Conservation (phyloP, 2,113 vertebrate species). For the Seriola rivoliana region DNA sequence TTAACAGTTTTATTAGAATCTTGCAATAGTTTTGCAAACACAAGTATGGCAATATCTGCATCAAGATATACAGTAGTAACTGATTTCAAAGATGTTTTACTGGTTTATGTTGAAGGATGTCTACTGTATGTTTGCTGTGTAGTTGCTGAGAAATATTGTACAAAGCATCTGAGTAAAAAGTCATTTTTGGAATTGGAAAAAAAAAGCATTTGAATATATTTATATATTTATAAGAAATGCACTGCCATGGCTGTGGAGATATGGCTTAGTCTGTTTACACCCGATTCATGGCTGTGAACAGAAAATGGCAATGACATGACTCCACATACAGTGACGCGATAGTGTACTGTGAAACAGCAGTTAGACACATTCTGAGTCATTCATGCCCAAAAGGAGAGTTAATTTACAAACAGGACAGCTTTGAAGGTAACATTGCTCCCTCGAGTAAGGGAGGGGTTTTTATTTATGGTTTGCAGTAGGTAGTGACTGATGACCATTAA, state of each 20-base stretch:
- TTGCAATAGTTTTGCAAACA: constrained; percentile 86
- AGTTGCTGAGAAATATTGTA: constrained; percentile 83
- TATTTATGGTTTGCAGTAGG: constrained; percentile 12
- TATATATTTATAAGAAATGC: constrained; percentile 75
- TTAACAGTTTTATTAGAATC: constrained; percentile 86
- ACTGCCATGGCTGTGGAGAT: constrained; percentile 79
- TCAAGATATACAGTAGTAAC: constrained; percentile 84
- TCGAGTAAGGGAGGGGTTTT: neutral
- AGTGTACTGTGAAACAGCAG: constrained; percentile 60
- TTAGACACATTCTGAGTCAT: constrained; percentile 60
- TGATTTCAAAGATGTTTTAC: constrained; percentile 72
- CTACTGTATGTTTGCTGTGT: constrained; percentile 75
- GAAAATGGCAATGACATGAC: constrained; percentile 59
- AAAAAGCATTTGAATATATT: constrained; percentile 55
- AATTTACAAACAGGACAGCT: constrained; percentile 33
- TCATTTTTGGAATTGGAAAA: constrained; percentile 69
- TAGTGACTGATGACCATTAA: constrained; percentile 35
- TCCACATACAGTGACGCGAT: constrained; percentile 59
- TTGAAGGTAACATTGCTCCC: neutral
- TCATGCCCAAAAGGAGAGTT: constrained; percentile 35
- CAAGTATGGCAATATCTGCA: constrained; percentile 86
- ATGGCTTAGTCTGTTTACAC: constrained; percentile 83
- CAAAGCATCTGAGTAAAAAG: constrained; percentile 83
- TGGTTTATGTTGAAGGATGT: constrained; percentile 77
- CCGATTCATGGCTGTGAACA: constrained; percentile 64